Percentiles rank a stretch among this genome's conserved stretches.
phyloP scores from a whole-genome alignment of 2,113 vertebrate genomes.

The Paratilapia polleni region DNA sequence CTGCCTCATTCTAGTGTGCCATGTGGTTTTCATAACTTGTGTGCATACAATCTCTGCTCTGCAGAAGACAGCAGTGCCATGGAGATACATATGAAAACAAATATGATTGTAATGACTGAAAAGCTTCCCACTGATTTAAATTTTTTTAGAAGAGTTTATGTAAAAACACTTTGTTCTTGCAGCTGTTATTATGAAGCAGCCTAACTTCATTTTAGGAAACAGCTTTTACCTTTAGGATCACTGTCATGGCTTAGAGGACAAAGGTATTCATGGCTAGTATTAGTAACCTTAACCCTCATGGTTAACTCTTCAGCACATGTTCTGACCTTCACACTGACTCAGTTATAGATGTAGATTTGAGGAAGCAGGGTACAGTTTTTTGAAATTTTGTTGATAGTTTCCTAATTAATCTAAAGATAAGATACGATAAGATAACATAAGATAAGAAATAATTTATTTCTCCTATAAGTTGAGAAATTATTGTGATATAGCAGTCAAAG shows the following conservation, averaged over 20 bases:
- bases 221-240: neutral
- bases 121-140: neutral
- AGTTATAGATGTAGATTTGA: neutral
- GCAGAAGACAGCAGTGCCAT: neutral
- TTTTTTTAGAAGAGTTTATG: neutral
- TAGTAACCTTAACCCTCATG: neutral
- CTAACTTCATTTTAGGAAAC: neutral
- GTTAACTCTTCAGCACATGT: neutral
- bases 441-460: neutral
- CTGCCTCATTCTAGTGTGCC: neutral
- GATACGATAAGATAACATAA: neutral
- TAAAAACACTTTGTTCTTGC: neutral
- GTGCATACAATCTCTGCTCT: neutral
- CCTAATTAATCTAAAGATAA: no score
- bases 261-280: neutral
- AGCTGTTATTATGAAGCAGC: neutral
- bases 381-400: neutral
- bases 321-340: neutral
- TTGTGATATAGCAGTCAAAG: neutral
- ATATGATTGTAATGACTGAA: neutral
- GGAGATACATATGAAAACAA: neutral
- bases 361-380: no score
- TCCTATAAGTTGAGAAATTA: neutral
- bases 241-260: neutral
- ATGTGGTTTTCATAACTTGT: conserved; percentile 42